Percentiles rank a stretch among this genome's conserved stretches.
phyloP scores from a whole-genome alignment of 35 echinoderm and acorn worm species.

The Diadema setosum region DNA sequence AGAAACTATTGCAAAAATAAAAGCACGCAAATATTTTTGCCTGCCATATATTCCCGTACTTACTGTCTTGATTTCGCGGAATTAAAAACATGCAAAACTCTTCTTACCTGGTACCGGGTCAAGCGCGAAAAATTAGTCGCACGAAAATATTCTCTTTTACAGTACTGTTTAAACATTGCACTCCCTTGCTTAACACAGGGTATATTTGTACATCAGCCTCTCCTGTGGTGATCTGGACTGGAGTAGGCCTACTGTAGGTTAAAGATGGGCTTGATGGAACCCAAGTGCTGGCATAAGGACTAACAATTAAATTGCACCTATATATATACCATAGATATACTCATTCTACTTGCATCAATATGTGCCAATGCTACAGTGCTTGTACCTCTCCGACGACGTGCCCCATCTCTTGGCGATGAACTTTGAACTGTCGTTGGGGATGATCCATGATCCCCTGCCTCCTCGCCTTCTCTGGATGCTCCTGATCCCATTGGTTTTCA shows the following conservation, averaged over 20 bases:
- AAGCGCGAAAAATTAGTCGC: no score
- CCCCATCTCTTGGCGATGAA: neutral
- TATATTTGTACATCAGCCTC: no score
- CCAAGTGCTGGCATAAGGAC: neutral
- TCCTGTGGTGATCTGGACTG: neutral
- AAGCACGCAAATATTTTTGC: no score
- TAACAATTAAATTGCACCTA: neutral
- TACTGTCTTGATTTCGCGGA: no score
- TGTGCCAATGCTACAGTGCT: neutral
- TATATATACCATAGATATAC: neutral
- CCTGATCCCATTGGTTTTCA: neutral
- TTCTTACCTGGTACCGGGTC: no score
- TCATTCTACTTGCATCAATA: neutral
- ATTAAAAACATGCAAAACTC: no score
- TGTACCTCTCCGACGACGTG: neutral
- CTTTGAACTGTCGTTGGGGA: neutral
- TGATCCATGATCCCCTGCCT: neutral
- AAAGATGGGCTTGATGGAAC: neutral
- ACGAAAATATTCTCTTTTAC: no score
- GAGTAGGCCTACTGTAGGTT: neutral
- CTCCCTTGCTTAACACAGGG: no score
- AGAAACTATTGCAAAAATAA: no score
- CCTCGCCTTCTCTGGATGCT: neutral
- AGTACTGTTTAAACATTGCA: no score
- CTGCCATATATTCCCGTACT: no score